Evolutionary conservation across 1,140 invertebrate genomes (phyloP).

Genomic region (Lerema accius): DNA sequence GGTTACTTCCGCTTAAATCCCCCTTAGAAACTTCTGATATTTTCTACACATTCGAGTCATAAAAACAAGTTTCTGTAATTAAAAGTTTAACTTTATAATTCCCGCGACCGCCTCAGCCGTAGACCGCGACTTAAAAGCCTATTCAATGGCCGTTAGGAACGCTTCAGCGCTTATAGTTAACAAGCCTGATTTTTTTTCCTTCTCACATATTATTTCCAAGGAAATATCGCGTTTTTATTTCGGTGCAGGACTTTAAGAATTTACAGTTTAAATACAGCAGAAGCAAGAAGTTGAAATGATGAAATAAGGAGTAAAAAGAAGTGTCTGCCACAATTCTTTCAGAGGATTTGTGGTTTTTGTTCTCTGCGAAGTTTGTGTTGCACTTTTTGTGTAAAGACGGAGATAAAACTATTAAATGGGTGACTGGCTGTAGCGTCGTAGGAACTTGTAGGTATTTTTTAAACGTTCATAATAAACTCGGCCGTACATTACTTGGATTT

Average conservation of each 20-base stretch:
- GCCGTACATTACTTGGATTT: too few species aligned
- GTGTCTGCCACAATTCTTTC: not conserved
- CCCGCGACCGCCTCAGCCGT: constrained; percentile 16
- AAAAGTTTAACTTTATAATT: too few species aligned
- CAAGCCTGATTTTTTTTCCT: constrained; percentile 60
- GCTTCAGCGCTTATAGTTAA: constrained; percentile 63
- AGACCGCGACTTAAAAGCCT: constrained; percentile 42
- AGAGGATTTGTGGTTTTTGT: constrained; percentile 21
- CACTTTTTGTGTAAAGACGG: not conserved
- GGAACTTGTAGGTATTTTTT: too few species aligned
- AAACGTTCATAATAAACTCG: too few species aligned
- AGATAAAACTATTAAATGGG: not conserved
- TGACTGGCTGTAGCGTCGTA: not conserved
- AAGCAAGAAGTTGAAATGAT: not conserved
- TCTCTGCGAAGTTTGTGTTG: not conserved
- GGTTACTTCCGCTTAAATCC: too few species aligned
- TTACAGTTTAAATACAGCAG: not conserved
- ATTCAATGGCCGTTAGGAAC: constrained; percentile 51
- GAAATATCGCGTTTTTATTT: constrained; percentile 24
- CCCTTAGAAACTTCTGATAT: too few species aligned
- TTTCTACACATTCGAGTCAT: too few species aligned
- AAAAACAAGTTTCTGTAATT: too few species aligned
- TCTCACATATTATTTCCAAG: constrained; percentile 43
- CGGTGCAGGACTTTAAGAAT: not conserved
- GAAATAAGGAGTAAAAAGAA: not conserved